These are phyloP conservation scores for Cantharis lateralis DNA, from an alignment of 2,888 invertebrate species.

Conservation along the genomic window DNA sequence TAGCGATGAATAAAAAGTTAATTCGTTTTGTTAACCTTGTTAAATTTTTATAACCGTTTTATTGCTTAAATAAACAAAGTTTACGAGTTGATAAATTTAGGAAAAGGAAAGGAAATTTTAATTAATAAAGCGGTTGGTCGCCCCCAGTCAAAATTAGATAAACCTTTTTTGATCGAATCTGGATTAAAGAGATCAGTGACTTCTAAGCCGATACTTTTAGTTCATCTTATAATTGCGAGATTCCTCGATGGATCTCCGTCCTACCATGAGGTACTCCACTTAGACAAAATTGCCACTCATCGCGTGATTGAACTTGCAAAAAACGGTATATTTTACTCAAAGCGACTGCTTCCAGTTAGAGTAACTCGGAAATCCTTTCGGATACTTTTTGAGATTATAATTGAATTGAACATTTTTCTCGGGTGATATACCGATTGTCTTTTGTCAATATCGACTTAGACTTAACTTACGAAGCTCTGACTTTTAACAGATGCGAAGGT, in stretches of 20 bases:
- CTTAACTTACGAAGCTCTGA: not conserved
- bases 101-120: not conserved
- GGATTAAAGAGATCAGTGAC: not conserved
- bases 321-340: not conserved
- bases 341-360: not conserved
- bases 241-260: not conserved
- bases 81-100: not conserved
- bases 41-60: not conserved
- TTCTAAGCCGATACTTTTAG: not conserved
- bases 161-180: not conserved
- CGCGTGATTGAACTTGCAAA: not conserved
- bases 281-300: not conserved
- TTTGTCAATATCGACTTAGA: conserved; percentile 1
- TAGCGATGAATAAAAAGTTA: not conserved
- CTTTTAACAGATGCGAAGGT: not conserved
- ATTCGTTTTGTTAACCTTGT: not conserved
- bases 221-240: not conserved
- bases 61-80: not conserved
- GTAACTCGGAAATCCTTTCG: not conserved
- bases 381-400: not conserved
- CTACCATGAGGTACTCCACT: not conserved
- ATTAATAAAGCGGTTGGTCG: not conserved
- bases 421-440: not conserved
- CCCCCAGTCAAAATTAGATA: not conserved
- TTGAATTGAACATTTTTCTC: not conserved